Base-by-base conservation (phyloP, 2,888 invertebrate genomes). In the Spilarctia lutea region DNA sequence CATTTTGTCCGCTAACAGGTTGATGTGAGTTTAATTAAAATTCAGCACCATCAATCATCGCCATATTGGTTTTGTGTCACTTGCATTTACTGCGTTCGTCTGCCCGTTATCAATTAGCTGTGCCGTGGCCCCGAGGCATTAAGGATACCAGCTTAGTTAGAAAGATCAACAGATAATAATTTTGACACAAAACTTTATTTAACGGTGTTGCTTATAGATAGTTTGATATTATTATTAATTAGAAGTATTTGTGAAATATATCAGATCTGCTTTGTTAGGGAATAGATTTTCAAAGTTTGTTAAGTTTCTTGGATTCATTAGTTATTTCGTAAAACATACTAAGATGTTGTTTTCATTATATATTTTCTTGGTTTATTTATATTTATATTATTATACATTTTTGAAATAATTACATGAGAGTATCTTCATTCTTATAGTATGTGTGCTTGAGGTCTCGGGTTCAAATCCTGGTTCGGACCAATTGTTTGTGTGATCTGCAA, bases 21-120 rank as follows among this genome's bases (percentile, higher is more conserved):
- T 93, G 93, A 94, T 93, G 92, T 86, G 92, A 90, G 91, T 93
- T 94, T 95, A 94, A 95, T 94, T 94, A 94, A 95, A 94, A 93
- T 92, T 91, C 91, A 90, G 89, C 90, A 88, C 86, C 94, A 94
- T 95, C 94, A 91, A 95, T 95, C 95, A 94, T 74, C 81, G 88
- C 85, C 82, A 87, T 95, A 95, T 95, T 94, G 95, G 94, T 94
- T 95, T 95, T 94, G 87, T 92, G 94, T 93, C 95, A 88, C 85
- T 83, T 88, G 90, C 94, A 94, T 92, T 92, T 90, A 93, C 78
- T 79, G 77, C 81, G 81, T 83, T 81, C 87, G 88, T 88, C 90
- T 89, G 91, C 91, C 63, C 52, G 52, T 56, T 94, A 94, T 93
- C 93, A 94, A 94, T 94, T 94, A 93, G 90, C 87, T 79, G 83